Evolutionary conservation across 2,797 vertebrate species (phyloP).

Genomic region (Silurus aristotelis): DNA sequence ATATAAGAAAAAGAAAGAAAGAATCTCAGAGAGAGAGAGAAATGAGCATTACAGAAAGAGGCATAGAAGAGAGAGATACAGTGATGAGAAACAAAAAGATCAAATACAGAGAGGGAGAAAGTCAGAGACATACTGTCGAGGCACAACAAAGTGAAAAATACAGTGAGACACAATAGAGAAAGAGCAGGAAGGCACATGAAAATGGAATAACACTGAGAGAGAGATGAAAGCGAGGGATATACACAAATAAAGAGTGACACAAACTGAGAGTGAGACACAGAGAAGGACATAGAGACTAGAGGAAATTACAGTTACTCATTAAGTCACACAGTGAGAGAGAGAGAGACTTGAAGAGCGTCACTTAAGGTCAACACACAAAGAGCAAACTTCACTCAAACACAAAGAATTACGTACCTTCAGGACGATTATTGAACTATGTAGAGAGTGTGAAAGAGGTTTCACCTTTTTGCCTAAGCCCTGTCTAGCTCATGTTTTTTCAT

Average conservation of each 20-base stretch:
- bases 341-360: not conserved
- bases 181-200: not conserved
- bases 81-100: not conserved
- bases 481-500: no score
- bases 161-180: not conserved
- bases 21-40: not conserved
- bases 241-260: not conserved
- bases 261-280: not conserved
- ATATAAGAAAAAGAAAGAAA: not conserved
- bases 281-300: not conserved
- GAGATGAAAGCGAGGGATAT: not conserved
- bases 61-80: not conserved
- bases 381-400: no score
- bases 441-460: not conserved
- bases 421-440: no score
- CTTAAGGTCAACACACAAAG: not conserved
- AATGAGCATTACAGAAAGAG: no score
- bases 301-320: not conserved
- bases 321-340: not conserved
- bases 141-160: not conserved
- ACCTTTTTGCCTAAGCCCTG: no score
- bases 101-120: not conserved
- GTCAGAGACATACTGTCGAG: not conserved
- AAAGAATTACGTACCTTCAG: no score
- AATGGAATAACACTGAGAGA: not conserved